These are phyloP conservation scores for Centropristis striata DNA, from an alignment of 2,113 vertebrate genomes.

Conservation along the genomic window DNA sequence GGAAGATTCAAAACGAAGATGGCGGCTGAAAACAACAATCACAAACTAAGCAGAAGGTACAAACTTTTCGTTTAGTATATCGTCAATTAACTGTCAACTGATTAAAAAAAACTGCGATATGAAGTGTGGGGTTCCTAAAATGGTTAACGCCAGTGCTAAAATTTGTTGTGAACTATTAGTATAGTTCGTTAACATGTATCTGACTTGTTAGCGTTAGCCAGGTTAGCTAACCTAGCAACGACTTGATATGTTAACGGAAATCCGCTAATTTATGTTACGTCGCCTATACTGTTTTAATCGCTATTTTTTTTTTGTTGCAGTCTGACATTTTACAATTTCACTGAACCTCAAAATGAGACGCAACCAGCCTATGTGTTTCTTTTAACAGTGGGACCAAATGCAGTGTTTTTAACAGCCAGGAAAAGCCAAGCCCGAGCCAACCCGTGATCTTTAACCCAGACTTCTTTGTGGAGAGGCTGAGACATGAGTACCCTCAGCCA, in stretches of 20 bases:
- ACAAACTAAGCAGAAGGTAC: slow-evolving; percentile 79
- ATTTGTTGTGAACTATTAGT: neutral
- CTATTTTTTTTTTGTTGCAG: too few species aligned
- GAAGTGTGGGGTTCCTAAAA: neutral
- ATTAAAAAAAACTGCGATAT: too few species aligned
- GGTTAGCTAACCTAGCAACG: slow-evolving; percentile 23
- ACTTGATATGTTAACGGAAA: neutral
- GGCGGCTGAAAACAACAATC: slow-evolving; percentile 77
- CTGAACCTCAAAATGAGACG: neutral
- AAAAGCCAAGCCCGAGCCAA: slow-evolving; percentile 82
- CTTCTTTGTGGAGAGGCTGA: slow-evolving; percentile 97
- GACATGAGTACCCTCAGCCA: slow-evolving; percentile 91
- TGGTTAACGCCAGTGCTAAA: neutral
- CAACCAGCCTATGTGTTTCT: neutral
- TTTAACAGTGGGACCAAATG: slow-evolving; percentile 87
- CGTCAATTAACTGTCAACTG: neutral
- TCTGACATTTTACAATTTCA: neutral
- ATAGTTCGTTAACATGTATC: neutral
- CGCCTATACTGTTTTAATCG: neutral
- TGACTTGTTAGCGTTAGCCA: slow-evolving; percentile 6
- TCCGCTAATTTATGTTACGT: too few species aligned
- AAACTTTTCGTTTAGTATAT: neutral
- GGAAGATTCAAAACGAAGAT: slow-evolving; percentile 87
- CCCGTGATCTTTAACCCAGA: slow-evolving; percentile 97
- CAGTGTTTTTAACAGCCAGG: slow-evolving; percentile 91